These are phyloP conservation scores for Oreochromis grahami DNA, from an alignment of 2,797 vertebrate genomes.

Conservation along the genomic window DNA sequence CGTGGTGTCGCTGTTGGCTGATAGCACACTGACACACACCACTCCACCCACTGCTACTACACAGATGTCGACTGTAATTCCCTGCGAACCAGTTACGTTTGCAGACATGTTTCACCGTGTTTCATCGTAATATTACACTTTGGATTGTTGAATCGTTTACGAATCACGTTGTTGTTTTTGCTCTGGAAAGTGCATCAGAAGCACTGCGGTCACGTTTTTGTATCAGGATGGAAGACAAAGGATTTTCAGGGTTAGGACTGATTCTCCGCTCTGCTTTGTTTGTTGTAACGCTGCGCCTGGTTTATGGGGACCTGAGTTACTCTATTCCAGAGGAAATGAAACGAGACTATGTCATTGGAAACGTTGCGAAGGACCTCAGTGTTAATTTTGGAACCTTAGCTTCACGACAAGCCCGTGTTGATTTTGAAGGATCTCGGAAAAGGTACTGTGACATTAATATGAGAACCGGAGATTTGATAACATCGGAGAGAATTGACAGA, in stretches of 20 bases:
- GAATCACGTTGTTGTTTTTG: neutral
- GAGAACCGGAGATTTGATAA: constrained; percentile 58
- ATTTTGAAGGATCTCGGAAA: constrained; percentile 25
- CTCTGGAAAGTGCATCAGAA: fast-evolving
- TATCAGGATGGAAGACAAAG: constrained; percentile 12
- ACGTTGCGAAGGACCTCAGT: constrained; percentile 16
- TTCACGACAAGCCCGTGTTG: constrained; percentile 50
- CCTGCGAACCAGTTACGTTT: neutral
- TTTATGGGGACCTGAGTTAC: constrained; percentile 51
- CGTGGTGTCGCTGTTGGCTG: constrained; percentile 42
- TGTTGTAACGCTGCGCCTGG: neutral
- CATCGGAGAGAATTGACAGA: constrained; percentile 64
- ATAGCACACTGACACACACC: neutral
- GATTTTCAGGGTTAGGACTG: neutral
- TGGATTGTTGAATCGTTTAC: neutral
- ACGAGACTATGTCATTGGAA: neutral
- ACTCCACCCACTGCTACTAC: constrained; percentile 4
- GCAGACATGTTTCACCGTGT: neutral
- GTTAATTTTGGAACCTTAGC: constrained; percentile 33
- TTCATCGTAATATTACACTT: neutral
- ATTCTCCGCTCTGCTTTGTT: neutral
- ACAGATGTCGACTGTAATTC: no score
- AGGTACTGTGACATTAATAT: constrained; percentile 49
- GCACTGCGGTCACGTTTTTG: neutral
- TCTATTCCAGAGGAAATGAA: constrained; percentile 48